Conservation (phyloP, 2,888 invertebrate species). For the Lepidonotus clava region DNA sequence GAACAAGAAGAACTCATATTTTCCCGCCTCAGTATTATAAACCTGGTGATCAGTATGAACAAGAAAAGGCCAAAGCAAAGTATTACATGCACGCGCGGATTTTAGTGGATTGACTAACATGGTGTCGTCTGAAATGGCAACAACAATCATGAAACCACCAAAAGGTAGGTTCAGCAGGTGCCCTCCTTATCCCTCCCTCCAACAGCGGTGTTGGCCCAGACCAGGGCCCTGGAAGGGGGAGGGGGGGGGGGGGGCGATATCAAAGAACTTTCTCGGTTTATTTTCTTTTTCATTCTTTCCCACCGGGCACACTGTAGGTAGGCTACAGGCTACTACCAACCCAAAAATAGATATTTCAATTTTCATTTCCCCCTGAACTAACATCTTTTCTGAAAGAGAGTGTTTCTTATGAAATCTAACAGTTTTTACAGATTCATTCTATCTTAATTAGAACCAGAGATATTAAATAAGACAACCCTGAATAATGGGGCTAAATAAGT, state of each 20-base stretch:
- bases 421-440: too few species aligned
- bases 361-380: background rate
- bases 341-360: background rate
- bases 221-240: background rate
- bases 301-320: background rate
- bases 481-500: too few species aligned
- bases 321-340: background rate
- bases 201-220: background rate
- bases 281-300: background rate
- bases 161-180: slow-evolving; percentile 16
- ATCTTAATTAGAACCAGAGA: too few species aligned
- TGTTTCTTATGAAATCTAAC: too few species aligned
- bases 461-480: too few species aligned
- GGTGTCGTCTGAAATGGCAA: slow-evolving; percentile 42
- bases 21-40: background rate
- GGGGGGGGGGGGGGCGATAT: slow-evolving; percentile 9
- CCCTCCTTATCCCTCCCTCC: background rate
- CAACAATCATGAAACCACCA: slow-evolving; percentile 25
- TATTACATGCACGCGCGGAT: background rate
- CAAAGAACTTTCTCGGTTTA: background rate
- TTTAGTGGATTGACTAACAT: background rate
- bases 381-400: background rate
- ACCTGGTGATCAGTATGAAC: background rate
- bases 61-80: background rate
- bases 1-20: background rate